Evolutionary conservation across 2,888 invertebrate species (phyloP).

Genomic region (Gastracanthus pulcherrimus): DNA sequence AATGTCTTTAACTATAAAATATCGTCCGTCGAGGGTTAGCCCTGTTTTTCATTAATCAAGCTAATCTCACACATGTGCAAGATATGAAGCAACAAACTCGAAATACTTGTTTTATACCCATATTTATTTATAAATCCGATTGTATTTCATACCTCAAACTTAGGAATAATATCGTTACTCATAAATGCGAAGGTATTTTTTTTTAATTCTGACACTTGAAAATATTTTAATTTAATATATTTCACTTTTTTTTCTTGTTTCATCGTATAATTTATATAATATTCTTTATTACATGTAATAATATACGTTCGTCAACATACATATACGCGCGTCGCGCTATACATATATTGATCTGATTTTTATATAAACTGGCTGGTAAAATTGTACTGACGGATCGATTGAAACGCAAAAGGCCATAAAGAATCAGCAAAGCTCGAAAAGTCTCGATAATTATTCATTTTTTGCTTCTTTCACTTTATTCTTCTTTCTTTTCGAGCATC

Average conservation of each 20-base stretch:
- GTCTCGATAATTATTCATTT: conserved; percentile 8
- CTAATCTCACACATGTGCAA: conserved; percentile 6
- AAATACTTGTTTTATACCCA: conserved; percentile 17
- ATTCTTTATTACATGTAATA: conserved; percentile 58
- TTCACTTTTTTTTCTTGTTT: conserved; percentile 47
- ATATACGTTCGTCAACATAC: conserved; percentile 52
- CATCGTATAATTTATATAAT: conserved; percentile 57
- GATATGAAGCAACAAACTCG: conserved; percentile 41
- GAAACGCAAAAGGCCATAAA: conserved; percentile 53
- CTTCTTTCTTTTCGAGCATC: conserved; percentile 42
- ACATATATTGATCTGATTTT: conserved; percentile 44
- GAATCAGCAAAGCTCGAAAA: conserved; percentile 49
- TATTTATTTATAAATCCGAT: conserved; percentile 37
- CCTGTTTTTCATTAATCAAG: conserved; percentile 18
- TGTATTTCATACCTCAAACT: conserved; percentile 41
- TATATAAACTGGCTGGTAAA: conserved; percentile 57
- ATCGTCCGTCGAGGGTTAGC: conserved; percentile 45
- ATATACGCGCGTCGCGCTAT: conserved; percentile 31
- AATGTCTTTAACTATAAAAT: conserved; percentile 72
- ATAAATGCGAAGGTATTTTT: conserved; percentile 37
- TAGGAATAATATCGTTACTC: conserved; percentile 21
- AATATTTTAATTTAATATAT: conserved; percentile 55
- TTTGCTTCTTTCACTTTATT: background rate
- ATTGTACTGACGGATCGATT: conserved; percentile 57
- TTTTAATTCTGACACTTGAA: conserved; percentile 51